phyloP scores from a whole-genome alignment of 2,113 vertebrate species.

The Helogale parvula region DNA sequence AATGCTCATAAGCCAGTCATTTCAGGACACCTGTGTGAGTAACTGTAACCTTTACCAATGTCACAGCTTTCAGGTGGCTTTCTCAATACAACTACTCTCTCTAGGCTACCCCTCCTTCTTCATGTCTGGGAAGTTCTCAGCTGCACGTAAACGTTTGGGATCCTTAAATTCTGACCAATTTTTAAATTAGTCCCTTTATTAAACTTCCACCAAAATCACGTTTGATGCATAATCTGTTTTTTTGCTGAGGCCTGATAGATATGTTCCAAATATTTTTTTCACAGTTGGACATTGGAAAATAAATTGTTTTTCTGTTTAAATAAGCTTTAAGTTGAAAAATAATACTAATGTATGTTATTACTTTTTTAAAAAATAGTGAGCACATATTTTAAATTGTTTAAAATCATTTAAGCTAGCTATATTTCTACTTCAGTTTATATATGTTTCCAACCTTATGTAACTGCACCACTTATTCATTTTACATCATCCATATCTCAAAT shows the following conservation, averaged over 20 bases:
- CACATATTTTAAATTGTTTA: background rate
- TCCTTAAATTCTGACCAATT: background rate
- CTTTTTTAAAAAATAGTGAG: background rate
- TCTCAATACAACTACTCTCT: background rate
- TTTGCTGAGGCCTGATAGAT: background rate
- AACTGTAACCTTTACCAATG: background rate
- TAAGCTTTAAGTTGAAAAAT: background rate
- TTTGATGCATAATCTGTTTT: background rate
- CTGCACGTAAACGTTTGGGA: background rate
- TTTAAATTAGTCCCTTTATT: background rate
- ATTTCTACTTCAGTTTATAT: background rate
- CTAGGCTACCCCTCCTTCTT: background rate
- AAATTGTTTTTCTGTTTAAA: background rate
- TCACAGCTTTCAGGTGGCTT: background rate
- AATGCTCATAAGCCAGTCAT: background rate
- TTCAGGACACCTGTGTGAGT: too few species aligned
- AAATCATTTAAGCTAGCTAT: background rate
- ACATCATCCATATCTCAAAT: background rate
- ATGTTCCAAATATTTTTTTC: background rate
- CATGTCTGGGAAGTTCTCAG: background rate
- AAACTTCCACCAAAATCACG: background rate
- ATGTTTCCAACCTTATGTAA: background rate
- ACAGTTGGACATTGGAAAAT: background rate
- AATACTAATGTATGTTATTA: background rate
- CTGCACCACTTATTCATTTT: background rate